Base-by-base conservation (phyloP, 2,888 invertebrate species). In the Leptodirus hochenwartii region DNA sequence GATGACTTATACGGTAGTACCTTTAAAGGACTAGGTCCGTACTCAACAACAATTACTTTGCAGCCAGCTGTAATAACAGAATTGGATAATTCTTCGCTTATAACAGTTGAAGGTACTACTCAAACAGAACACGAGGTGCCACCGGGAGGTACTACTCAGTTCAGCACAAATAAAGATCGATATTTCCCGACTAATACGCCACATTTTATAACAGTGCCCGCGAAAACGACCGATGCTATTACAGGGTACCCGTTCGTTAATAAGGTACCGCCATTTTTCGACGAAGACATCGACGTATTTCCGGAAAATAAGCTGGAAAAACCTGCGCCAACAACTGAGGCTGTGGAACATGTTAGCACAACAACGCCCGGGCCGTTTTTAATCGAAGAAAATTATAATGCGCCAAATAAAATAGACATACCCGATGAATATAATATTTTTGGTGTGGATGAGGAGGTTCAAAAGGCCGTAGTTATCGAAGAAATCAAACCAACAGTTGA, bases 151-250 rank as follows among this genome's bases (percentile, higher is more conserved):
- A n/a, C n/a, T n/a, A n/a, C n/a, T 9, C 22, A 31, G 28, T 22
- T 31, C 25, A 31, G 35, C 20, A 36, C 40, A 6, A 39, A 40
- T 4, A 35, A 35, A 15, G 31, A 34, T 25, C 27, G 33, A 33
- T 34, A 37, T 20, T 30, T 32, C 15, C 37, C 37, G 10, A 20
- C 27, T 15, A 10, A 32, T 9, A 34, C 36, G 2, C 22, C 32
- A 9, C 33, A 33, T 20, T 20, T 22, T 12, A 36, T 36, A 4
- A 29, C 26, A 8, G 11, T 36, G 6, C 32, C 34, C 10, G 25
- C 30, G n/a, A 34, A 30, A 29, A 12, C 23, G 15, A 31, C 33
- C 2, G 32, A 31, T 27, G 30, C 34, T 11, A 33, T 30, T 27
- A 22, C 17, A 12, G 16, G 15, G 20, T 33, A 33, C 15, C 17